Conservation (phyloP, 2,113 vertebrate genomes). For the Etia nguti region DNA sequence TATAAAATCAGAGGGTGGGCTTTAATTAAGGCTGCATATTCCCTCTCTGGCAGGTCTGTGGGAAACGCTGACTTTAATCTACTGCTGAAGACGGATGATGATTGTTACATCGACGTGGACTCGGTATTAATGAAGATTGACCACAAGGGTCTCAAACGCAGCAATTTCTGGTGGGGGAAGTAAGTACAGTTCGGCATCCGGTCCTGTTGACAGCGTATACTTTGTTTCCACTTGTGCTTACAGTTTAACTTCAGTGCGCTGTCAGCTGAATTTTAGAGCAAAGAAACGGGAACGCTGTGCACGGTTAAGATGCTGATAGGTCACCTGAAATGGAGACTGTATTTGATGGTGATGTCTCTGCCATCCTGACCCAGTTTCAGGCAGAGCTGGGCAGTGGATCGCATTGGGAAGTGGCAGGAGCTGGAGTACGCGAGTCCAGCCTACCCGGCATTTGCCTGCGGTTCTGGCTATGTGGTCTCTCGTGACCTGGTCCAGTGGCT, state of each 20-base stretch:
- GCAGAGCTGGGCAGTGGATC: conserved; percentile 95
- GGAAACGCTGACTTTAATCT: conserved; percentile 82
- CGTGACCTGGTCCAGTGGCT: conserved; percentile 91
- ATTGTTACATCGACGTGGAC: conserved; percentile 93
- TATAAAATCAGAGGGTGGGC: background rate
- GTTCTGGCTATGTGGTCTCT: conserved; percentile 91
- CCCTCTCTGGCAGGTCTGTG: conserved; percentile 78
- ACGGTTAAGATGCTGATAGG: background rate
- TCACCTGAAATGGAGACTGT: background rate
- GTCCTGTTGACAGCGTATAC: background rate
- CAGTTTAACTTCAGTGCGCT: background rate
- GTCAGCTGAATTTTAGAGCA: background rate
- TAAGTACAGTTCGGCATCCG: conserved; percentile 67
- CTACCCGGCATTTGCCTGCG: conserved; percentile 94
- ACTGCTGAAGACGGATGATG: conserved; percentile 95
- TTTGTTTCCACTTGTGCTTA: background rate
- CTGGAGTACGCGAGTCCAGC: conserved; percentile 91
- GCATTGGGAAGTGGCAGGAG: conserved; percentile 97
- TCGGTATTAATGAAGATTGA: conserved; percentile 84
- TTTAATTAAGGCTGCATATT: conserved; percentile 57
- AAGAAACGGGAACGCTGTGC: background rate
- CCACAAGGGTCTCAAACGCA: conserved; percentile 77
- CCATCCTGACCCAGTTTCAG: conserved; percentile 84
- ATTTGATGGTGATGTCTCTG: conserved; percentile 3
- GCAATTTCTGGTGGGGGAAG: conserved; percentile 98